These are phyloP conservation scores for Chamaetylas fuelleborni DNA, from an alignment of 2,113 vertebrate genomes.

Conservation along the genomic window DNA sequence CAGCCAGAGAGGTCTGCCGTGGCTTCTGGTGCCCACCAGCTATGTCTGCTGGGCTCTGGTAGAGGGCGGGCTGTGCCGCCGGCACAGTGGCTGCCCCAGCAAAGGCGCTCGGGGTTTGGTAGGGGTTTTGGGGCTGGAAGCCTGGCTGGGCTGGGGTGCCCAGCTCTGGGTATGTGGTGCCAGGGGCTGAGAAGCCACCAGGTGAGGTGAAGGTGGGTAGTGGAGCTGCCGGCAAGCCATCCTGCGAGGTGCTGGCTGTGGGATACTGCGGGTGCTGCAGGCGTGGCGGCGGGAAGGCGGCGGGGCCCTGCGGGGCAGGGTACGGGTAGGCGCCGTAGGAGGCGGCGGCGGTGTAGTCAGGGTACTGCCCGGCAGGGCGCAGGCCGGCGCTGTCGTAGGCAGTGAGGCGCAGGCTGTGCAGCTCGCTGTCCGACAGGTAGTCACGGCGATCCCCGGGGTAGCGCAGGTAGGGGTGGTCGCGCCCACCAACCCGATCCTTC, in stretches of 20 bases:
- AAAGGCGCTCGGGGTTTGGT: slow-evolving; percentile 81
- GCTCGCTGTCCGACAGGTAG: slow-evolving; percentile 96
- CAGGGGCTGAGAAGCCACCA: slow-evolving; percentile 79
- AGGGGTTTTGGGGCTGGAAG: slow-evolving; percentile 83
- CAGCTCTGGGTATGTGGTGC: slow-evolving; percentile 84
- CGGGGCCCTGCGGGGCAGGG: slow-evolving; percentile 60
- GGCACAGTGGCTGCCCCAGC: slow-evolving; percentile 76
- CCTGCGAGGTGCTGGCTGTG: slow-evolving; percentile 82
- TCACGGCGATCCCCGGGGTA: slow-evolving; percentile 89
- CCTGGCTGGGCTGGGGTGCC: slow-evolving; percentile 79
- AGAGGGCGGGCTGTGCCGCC: slow-evolving; percentile 77
- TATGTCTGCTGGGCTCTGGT: slow-evolving; percentile 80
- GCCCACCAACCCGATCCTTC: slow-evolving; percentile 82
- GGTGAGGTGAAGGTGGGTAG: slow-evolving; percentile 80
- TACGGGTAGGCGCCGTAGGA: slow-evolving; percentile 85
- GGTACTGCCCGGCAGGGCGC: slow-evolving; percentile 81
- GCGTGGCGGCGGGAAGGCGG: slow-evolving; percentile 83
- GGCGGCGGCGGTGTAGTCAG: slow-evolving; percentile 74
- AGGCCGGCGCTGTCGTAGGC: slow-evolving; percentile 78
- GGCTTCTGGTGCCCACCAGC: slow-evolving; percentile 86
- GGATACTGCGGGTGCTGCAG: slow-evolving; percentile 87
- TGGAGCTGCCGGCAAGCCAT: slow-evolving; percentile 84
- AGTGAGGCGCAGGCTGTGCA: slow-evolving; percentile 88
- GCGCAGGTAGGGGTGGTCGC: slow-evolving; percentile 86
- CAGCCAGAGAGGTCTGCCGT: slow-evolving; percentile 90